phyloP scores from a whole-genome alignment of 2,797 vertebrate genomes.

The Gallinago nigripennis region DNA sequence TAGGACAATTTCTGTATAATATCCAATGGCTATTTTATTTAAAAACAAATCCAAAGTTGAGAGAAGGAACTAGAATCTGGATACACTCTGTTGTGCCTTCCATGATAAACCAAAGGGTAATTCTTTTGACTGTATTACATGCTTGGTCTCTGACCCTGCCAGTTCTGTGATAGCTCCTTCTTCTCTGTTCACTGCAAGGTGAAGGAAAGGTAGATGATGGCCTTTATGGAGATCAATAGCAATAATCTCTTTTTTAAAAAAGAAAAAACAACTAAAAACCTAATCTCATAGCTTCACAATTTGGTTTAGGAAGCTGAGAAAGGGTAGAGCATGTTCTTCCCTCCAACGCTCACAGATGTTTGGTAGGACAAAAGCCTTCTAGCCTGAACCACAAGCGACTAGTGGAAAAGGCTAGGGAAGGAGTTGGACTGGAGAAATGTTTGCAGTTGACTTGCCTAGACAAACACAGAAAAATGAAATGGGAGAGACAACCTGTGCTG shows the following conservation, averaged over 20 bases:
- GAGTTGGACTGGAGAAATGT: neutral
- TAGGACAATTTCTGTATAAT: neutral
- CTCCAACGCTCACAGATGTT: rapidly evolving
- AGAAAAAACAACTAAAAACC: neutral
- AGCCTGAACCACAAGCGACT: neutral
- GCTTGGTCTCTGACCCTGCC: neutral
- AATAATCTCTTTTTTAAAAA: neutral
- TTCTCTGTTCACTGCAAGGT: neutral
- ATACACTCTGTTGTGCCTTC: neutral
- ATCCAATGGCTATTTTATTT: neutral
- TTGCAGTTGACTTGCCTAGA: neutral
- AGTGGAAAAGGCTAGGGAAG: neutral
- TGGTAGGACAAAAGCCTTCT: neutral
- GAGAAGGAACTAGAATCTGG: neutral
- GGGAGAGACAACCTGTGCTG: neutral
- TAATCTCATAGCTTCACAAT: neutral
- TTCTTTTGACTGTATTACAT: neutral
- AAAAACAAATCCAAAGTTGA: neutral
- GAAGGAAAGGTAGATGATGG: neutral
- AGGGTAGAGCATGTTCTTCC: neutral
- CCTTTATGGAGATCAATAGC: neutral
- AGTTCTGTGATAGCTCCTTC: neutral
- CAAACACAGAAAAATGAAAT: neutral
- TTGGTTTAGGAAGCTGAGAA: neutral
- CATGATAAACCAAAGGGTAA: neutral